Base-by-base conservation (phyloP, 1,140 invertebrate species). In the Rhopalosiphum padi region DNA sequence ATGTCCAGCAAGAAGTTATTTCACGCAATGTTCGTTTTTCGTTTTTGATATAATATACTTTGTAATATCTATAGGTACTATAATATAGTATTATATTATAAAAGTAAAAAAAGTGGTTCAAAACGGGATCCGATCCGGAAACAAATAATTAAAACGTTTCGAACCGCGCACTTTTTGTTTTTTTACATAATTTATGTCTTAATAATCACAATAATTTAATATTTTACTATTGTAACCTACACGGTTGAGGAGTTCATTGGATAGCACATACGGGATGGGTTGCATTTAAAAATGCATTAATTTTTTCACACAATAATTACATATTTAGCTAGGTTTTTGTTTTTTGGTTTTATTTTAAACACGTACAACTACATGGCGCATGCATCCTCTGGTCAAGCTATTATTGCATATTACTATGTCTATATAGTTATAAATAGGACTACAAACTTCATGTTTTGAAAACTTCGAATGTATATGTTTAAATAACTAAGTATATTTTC, bases 181-280 rank as follows among this genome's bases (percentile, higher is more conserved):
- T 88, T 82, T 93, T 77, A 90, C n/a, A 89, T 82, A 93, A 90
- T 93, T 93, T 93, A 93, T 93, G 86, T 93, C 86, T 89, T 90
- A 93, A 93, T 90, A 93, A 90, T 89, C 90, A 77, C 77, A 89
- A 93, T 93, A 90, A 93, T 93, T 93, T 93, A 77, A 90, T 93
- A 90, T 90, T 68, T 46, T 88, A 9, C 46, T 90, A 93, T 55
- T 82, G 91, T 93, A 93, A 85, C 82, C 91, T 93, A 85, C 91
- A 93, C 91, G 91, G 91, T 93, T 86, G 91, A 86, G 91, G 53
- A 86, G 48, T 93, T 93, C 91, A 93, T 83, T 86, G 91, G 85
- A 93, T 86, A 93, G 68, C 22, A 9, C 48, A 53, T 35, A 93
- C 46, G 48, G 86, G 30, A 93, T 43, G 15, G 53, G 82, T 51